Conservation (phyloP, 2,797 vertebrate species). For the Danio albolineatus region DNA sequence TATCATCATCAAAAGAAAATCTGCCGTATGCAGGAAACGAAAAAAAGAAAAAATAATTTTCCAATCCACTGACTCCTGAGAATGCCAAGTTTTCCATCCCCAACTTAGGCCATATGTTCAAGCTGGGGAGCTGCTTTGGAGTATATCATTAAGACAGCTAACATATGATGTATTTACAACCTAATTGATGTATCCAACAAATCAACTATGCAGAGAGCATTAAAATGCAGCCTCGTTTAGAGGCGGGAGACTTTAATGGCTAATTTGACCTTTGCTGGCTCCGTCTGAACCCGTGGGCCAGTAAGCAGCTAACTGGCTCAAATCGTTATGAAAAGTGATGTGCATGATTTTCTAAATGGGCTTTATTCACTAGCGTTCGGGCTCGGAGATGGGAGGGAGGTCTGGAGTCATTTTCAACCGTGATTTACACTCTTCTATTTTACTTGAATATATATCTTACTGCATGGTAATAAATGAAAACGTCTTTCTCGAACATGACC, state of each 20-base stretch:
- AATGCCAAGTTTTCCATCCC: slow-evolving; percentile 52
- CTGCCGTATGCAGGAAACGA: slow-evolving; percentile 20
- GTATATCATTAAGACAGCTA: slow-evolving; percentile 59
- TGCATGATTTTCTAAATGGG: slow-evolving; percentile 51
- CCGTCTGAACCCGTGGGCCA: slow-evolving; percentile 67
- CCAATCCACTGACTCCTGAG: slow-evolving; percentile 46
- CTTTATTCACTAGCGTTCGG: slow-evolving; percentile 28
- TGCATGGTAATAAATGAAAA: slow-evolving; percentile 18
- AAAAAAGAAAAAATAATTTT: slow-evolving; percentile 42
- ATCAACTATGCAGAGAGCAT: slow-evolving; percentile 66
- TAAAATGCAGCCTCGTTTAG: slow-evolving; percentile 68
- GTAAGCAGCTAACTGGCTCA: slow-evolving; percentile 58
- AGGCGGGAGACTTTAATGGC: slow-evolving; percentile 74
- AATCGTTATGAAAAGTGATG: slow-evolving; percentile 59
- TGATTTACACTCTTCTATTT: slow-evolving; percentile 26
- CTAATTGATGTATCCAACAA: slow-evolving; percentile 67
- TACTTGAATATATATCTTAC: slow-evolving; percentile 5
- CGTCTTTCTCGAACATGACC: slow-evolving; percentile 22
- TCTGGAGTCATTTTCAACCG: not conserved
- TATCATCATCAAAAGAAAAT: slow-evolving; percentile 40
- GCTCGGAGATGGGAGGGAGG: slow-evolving; percentile 19
- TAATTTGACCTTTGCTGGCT: slow-evolving; percentile 77
- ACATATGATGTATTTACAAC: slow-evolving; percentile 66
- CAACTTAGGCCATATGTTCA: slow-evolving; percentile 57
- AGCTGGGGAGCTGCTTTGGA: slow-evolving; percentile 52